phyloP scores from a whole-genome alignment of 2,888 invertebrate genomes.

The Mythimna pallens region DNA sequence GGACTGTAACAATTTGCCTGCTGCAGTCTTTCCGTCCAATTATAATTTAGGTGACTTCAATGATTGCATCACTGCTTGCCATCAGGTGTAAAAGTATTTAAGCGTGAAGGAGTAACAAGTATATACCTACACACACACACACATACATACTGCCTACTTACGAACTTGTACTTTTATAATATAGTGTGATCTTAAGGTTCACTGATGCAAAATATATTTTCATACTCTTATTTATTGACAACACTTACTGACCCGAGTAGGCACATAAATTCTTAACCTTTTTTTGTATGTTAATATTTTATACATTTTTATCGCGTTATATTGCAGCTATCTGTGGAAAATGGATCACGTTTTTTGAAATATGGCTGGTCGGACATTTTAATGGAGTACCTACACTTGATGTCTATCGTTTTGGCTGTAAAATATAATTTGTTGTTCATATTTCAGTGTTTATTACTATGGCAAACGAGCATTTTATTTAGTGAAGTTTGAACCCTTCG shows the following conservation, averaged over 20 bases:
- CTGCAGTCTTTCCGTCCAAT: too few relatives aligned
- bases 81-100: too few relatives aligned
- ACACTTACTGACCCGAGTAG: slow-evolving; percentile 34
- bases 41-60: too few relatives aligned
- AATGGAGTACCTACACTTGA: slow-evolving; percentile 50
- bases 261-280: slow-evolving; percentile 39
- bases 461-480: slow-evolving; percentile 15
- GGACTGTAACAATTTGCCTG: too few relatives aligned
- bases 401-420: slow-evolving; percentile 37
- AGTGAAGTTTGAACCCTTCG: neutral
- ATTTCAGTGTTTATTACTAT: slow-evolving; percentile 22
- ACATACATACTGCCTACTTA: too few relatives aligned
- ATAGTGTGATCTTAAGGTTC: neutral
- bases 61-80: too few relatives aligned
- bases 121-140: too few relatives aligned
- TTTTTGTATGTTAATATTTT: slow-evolving; percentile 57
- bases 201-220: slow-evolving; percentile 13
- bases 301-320: slow-evolving; percentile 48
- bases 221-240: slow-evolving; percentile 38
- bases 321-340: slow-evolving; percentile 54
- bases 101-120: too few relatives aligned
- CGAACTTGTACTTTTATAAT: too few relatives aligned
- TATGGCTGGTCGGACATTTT: slow-evolving; percentile 40
- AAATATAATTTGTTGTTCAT: slow-evolving; percentile 38
- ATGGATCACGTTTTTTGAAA: slow-evolving; percentile 51